Conservation (phyloP, 2,113 vertebrate genomes). For the Chaetura pelagica region DNA sequence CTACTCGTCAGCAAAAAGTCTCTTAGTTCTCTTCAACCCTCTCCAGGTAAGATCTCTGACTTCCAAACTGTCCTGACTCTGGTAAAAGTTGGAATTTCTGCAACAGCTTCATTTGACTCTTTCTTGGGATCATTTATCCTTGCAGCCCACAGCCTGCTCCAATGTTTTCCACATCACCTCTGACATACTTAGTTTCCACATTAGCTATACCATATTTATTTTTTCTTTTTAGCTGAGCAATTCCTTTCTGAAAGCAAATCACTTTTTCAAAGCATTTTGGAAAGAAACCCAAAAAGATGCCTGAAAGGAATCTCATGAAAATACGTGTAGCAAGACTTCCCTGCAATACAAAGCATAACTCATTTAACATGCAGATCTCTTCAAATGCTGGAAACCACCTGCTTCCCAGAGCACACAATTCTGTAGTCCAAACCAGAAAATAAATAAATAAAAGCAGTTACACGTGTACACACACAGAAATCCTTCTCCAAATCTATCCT, state of each 20-base stretch:
- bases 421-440: not conserved
- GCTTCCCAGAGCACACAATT: not conserved
- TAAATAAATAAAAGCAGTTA: not conserved
- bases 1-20: not conserved
- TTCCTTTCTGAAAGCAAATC: conserved; percentile 55
- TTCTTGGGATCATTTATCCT: conserved; percentile 17
- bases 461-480: not conserved
- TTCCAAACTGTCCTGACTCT: not conserved
- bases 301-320: conserved; percentile 34
- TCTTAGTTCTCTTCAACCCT: not conserved
- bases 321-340: conserved; percentile 1
- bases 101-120: not conserved
- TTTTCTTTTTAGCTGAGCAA: conserved; percentile 51
- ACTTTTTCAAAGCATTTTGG: not conserved
- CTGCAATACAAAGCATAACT: conserved; percentile 4
- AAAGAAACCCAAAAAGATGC: not conserved
- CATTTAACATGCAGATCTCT: not conserved
- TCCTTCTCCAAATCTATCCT: conserved; percentile 25
- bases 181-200: conserved; percentile 52
- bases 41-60: not conserved
- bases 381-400: conserved; percentile 45
- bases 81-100: not conserved
- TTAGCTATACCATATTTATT: conserved; percentile 36
- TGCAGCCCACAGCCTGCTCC: not conserved
- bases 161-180: conserved; percentile 33